Conservation (phyloP, 2,888 invertebrate genomes). For the Tillus elongatus region DNA sequence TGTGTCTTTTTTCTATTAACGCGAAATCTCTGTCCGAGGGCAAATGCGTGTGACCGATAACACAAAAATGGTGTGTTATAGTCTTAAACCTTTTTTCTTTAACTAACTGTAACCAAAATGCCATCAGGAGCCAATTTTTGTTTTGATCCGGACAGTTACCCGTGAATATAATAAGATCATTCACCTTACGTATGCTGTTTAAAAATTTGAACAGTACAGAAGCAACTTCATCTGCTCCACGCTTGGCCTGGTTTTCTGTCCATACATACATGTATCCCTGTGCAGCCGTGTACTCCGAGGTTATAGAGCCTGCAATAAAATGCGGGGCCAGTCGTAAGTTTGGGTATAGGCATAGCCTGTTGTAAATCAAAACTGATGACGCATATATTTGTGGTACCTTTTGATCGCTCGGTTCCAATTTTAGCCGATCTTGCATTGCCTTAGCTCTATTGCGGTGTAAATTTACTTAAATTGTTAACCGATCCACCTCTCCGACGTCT, state of each 20-base stretch:
- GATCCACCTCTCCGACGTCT: neutral
- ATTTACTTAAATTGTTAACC: conserved; percentile 9
- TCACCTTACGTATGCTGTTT: neutral
- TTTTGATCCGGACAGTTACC: conserved; percentile 2
- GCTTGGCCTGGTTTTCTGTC: neutral
- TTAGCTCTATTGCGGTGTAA: conserved; percentile 12
- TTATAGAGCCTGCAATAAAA: conserved; percentile 1
- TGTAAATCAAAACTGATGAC: conserved; percentile 5
- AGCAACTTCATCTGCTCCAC: neutral
- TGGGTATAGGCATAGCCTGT: conserved; percentile 2
- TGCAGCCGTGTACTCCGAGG: conserved; percentile 1
- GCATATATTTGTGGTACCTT: conserved; percentile 4
- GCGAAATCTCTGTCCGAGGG: conserved; percentile 10
- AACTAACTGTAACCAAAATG: conserved; percentile 8
- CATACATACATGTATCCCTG: neutral
- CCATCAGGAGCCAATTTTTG: conserved; percentile 8
- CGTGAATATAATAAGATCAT: neutral
- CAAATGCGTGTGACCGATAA: conserved; percentile 11
- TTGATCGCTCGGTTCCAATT: conserved; percentile 8
- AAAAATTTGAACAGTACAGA: neutral
- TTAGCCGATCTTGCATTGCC: conserved; percentile 15
- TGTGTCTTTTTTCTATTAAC: conserved; percentile 10
- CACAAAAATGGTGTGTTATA: conserved; percentile 10
- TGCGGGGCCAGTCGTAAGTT: neutral
- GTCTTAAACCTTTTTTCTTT: conserved; percentile 11